phyloP scores from a whole-genome alignment of 2,888 invertebrate genomes.

The Habrosyne pyritoides region DNA sequence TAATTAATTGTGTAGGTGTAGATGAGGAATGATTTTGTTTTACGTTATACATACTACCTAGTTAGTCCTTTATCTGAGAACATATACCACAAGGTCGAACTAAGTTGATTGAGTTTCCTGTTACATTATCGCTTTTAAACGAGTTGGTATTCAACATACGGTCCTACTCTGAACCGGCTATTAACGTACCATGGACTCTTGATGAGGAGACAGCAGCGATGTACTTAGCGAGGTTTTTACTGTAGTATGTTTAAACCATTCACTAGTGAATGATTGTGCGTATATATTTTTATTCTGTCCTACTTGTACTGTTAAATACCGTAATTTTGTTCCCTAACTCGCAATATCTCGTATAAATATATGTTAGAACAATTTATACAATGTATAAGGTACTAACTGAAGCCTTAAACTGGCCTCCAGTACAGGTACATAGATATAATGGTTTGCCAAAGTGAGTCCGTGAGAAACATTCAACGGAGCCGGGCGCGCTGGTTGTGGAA shows the following conservation, averaged over 20 bases:
- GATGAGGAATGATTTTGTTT: background rate
- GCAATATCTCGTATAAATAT: background rate
- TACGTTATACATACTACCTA: background rate
- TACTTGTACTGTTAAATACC: no score
- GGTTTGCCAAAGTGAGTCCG: slow-evolving; percentile 80
- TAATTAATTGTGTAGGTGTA: background rate
- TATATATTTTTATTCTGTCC: no score
- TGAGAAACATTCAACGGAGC: slow-evolving; percentile 81
- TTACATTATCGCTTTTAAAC: slow-evolving; percentile 27
- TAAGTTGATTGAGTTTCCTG: slow-evolving; percentile 25
- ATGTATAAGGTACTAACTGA: background rate
- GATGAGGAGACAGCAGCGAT: no score
- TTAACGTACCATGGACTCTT: no score
- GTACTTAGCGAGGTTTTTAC: no score
- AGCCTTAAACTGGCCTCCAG: background rate
- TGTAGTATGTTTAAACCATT: no score
- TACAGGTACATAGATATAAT: slow-evolving; percentile 50
- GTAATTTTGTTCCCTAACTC: background rate
- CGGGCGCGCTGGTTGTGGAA: slow-evolving; percentile 67
- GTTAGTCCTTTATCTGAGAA: background rate
- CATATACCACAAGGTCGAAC: background rate
- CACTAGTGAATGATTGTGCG: no score
- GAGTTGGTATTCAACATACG: background rate
- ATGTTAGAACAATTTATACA: no score
- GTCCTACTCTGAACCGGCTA: no score